Percentiles rank a stretch among this genome's conserved stretches.
Evolutionary conservation across 2,113 vertebrate species (phyloP).

Genomic region (Oceanodroma tethys): DNA sequence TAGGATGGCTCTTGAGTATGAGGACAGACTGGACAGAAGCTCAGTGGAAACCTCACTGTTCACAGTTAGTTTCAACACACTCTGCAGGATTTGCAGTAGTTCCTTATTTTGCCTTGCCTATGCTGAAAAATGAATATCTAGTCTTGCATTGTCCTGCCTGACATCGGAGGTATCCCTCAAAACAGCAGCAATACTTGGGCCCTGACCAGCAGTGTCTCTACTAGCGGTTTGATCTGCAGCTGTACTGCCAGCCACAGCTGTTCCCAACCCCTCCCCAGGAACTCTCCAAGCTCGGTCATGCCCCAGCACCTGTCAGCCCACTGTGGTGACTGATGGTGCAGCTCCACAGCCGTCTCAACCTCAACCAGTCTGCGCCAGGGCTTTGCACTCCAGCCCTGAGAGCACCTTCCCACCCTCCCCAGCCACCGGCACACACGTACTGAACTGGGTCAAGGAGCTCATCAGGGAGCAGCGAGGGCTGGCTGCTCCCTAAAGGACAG

Average conservation of each 20-base stretch:
- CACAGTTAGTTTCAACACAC: not conserved
- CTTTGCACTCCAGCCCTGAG: not conserved
- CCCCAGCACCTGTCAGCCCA: not conserved
- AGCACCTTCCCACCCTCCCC: no score
- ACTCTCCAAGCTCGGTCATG: not conserved
- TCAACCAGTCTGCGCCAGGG: not conserved
- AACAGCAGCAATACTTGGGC: not conserved
- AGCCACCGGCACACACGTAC: rapidly evolving
- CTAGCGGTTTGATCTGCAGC: not conserved
- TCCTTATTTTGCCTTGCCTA: not conserved
- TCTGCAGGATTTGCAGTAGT: not conserved
- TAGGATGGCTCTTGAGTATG: not conserved
- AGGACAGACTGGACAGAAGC: not conserved
- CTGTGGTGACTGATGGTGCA: not conserved
- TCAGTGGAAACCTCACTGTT: not conserved
- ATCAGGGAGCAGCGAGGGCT: rapidly evolving
- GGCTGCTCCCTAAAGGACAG: not conserved
- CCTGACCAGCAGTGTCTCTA: not conserved
- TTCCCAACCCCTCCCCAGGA: not conserved
- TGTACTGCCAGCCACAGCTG: not conserved
- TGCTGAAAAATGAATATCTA: not conserved
- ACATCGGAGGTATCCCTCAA: not conserved
- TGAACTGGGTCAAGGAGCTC: not conserved
- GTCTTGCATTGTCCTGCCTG: not conserved
- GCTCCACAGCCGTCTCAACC: not conserved